Evolutionary conservation across 2,888 invertebrate species (phyloP), one percentile per base, ranked within the genome.

Genomic region (Epinotia bilunana): DNA sequence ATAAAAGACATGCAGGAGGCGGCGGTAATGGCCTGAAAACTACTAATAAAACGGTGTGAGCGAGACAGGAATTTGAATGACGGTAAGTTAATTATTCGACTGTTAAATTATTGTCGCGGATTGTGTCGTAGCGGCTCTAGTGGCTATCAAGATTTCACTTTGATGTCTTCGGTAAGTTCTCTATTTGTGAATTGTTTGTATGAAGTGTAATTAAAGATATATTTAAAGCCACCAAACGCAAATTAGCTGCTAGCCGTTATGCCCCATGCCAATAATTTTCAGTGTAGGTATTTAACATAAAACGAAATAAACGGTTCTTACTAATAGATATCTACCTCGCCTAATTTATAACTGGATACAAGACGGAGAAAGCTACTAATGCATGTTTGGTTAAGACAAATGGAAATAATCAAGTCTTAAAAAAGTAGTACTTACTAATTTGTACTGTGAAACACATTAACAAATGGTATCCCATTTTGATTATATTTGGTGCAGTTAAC

Each of bases 131-230:
- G 60, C 60, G 60, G 60, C 28, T 60, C 60, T 20, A n/a, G 33
- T 39, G 61, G 62, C n/a, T n/a, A 18, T 11, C 11, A n/a, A 62
- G 12, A 43, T 62, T 62, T 18, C 43, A 39, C 62, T 39, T 39
- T 39, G 18, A 57, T 68, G 67, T 57, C 39, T 57, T 60, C 60
- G 69, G 69, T 69, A 60, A 69, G 60, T 69, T n/a, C 4, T 62
- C 33, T 62, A 62, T 43, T 39, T 23, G 13, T 62, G n/a, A 12
- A 4, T 62, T 62, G 0, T 18, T 9, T 12, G n/a, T 2, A 53
- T n/a, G 53, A 6, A 53, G n/a, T 53, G 6, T 53, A 53, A 39
- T 9, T 39, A 39, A 39, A 39, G 16, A 53, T 53, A 53, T 53
- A 53, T 49, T 49, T 49, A 49, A 53, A 53, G n/a, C 53, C 16